Conservation (phyloP, 2,888 invertebrate species). For the Bimastos eiseni region DNA sequence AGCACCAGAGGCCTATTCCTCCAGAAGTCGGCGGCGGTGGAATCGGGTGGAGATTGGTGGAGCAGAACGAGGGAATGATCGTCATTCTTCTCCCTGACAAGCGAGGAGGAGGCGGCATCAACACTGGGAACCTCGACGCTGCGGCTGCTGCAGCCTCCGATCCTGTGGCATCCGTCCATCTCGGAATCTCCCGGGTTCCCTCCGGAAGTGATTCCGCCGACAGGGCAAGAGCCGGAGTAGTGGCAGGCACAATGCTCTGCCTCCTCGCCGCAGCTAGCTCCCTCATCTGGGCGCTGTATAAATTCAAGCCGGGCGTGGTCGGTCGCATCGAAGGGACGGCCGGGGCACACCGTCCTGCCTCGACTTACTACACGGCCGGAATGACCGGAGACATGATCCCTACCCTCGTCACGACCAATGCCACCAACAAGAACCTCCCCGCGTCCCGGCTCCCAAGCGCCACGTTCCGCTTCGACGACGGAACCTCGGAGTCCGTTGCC, state of each 20-base stretch:
- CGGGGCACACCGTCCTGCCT: not conserved
- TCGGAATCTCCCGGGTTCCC: not conserved
- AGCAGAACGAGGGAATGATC: slow-evolving; percentile 26
- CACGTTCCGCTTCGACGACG: not conserved
- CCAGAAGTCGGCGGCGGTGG: slow-evolving; percentile 21
- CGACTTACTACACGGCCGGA: not conserved
- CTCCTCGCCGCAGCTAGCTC: slow-evolving; percentile 43
- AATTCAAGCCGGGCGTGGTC: slow-evolving; percentile 45
- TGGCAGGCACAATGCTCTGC: slow-evolving; percentile 45
- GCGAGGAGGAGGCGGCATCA: slow-evolving; percentile 9
- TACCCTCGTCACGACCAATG: not conserved
- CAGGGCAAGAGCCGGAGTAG: slow-evolving; percentile 49
- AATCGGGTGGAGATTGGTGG: slow-evolving; percentile 28
- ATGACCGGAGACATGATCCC: not conserved
- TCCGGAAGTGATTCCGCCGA: slow-evolving; percentile 33
- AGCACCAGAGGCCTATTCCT: not conserved
- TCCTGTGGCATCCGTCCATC: not conserved
- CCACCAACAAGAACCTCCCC: not conserved
- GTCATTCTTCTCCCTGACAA: slow-evolving; percentile 8
- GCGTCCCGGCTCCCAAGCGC: not conserved
- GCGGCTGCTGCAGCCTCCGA: not conserved
- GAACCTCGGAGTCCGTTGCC: not conserved
- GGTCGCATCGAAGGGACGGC: not conserved
- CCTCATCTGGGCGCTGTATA: slow-evolving; percentile 46
- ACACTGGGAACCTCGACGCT: slow-evolving; percentile 18